A percentile compares a stretch with the other conserved stretches of the same genome.
Evolutionary conservation across 2,888 invertebrate species (phyloP).

Genomic region (Cheilosia vernalis): DNA sequence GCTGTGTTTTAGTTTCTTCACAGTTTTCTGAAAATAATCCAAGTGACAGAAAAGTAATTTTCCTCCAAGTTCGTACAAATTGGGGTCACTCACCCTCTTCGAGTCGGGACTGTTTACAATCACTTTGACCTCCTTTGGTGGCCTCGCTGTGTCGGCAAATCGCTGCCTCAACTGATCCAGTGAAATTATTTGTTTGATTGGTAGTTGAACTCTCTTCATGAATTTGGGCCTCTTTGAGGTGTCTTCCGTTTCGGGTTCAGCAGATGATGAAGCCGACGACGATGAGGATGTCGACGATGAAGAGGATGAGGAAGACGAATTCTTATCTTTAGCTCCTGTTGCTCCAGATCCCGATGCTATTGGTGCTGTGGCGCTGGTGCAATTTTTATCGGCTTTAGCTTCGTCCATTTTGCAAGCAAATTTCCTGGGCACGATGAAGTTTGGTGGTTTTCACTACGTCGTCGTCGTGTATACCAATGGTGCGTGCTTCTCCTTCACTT

Average conservation of each 20-base stretch:
- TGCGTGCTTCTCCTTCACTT: conserved; percentile 48
- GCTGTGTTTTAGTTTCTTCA: conserved; percentile 78
- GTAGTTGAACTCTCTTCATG: conserved; percentile 78
- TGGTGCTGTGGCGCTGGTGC: conserved; percentile 41
- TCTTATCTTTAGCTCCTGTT: conserved; percentile 15
- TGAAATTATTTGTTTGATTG: conserved; percentile 81
- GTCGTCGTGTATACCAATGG: conserved; percentile 63
- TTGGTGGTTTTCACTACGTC: conserved; percentile 73
- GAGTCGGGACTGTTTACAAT: conserved; percentile 79
- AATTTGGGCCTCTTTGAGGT: conserved; percentile 52
- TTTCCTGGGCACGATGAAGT: conserved; percentile 70
- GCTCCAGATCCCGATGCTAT: conserved; percentile 42
- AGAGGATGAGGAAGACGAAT: conserved; percentile 50
- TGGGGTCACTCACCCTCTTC: conserved; percentile 75
- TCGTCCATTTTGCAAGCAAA: conserved; percentile 75
- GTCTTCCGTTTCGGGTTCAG: conserved; percentile 46
- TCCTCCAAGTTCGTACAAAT: conserved; percentile 1
- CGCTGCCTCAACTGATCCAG: conserved; percentile 80
- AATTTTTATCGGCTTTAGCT: conserved; percentile 70
- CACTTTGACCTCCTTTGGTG: conserved; percentile 79
- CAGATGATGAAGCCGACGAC: conserved; percentile 46
- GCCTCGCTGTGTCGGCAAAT: conserved; percentile 76
- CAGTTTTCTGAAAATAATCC: conserved; percentile 43
- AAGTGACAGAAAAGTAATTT: conserved; percentile 5
- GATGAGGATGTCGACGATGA: conserved; percentile 32